Conservation (phyloP, 2,888 invertebrate species). For the Drepanosiphum platanoidis region DNA sequence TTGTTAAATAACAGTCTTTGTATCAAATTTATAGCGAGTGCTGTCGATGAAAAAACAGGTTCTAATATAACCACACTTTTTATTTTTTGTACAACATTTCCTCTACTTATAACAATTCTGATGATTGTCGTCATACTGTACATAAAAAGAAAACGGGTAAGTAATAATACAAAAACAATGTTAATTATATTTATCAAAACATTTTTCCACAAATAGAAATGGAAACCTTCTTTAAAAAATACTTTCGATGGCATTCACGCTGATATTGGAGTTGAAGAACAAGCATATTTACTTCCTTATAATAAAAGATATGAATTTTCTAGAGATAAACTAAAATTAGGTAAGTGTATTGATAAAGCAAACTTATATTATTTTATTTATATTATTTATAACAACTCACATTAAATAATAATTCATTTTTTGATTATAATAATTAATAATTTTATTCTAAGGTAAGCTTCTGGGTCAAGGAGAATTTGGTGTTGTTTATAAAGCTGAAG, state of each 20-base stretch:
- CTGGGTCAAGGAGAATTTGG: constrained; percentile 95
- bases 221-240: constrained; percentile 81
- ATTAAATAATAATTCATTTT: background rate
- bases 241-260: constrained; percentile 84
- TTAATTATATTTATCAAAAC: background rate
- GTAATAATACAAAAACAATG: background rate
- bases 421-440: background rate
- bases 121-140: too few species aligned
- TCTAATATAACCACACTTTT: too few species aligned
- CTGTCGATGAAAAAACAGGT: too few species aligned
- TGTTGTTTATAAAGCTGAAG: constrained; percentile 87
- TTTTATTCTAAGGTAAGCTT: constrained; percentile 76
- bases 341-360: constrained; percentile 68
- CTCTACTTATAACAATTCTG: too few species aligned
- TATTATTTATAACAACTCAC: background rate
- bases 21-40: too few species aligned
- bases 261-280: constrained; percentile 87
- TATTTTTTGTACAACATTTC: background rate
- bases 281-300: constrained; percentile 91
- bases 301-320: constrained; percentile 87
- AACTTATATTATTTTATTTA: background rate
- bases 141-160: constrained; percentile 68
- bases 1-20: too few species aligned
- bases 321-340: constrained; percentile 80
- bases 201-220: constrained; percentile 68